Percentiles rank a stretch among this genome's conserved stretches.
These are phyloP conservation scores for Pagrus major DNA, from an alignment of 2,113 vertebrate species.

Conservation along the genomic window DNA sequence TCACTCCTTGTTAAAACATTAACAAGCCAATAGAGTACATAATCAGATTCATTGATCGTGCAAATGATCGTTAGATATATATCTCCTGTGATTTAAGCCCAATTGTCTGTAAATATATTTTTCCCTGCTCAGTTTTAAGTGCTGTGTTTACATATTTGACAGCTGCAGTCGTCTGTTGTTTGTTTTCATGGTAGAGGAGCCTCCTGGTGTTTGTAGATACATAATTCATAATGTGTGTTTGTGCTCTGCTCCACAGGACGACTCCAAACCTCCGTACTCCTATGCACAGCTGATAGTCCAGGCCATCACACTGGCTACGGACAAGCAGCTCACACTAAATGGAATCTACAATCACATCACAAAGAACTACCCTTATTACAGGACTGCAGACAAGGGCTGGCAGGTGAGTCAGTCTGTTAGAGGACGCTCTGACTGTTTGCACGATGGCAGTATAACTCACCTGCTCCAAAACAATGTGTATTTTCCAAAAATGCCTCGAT, in stretches of 20 bases:
- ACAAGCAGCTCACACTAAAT: constrained; percentile 97
- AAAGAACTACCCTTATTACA: constrained; percentile 97
- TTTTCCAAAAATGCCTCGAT: no score
- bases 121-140: not conserved
- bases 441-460: not conserved
- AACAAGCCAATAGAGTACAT: no score
- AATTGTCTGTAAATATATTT: no score
- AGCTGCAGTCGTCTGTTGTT: not conserved
- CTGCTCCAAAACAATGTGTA: not conserved
- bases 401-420: constrained; percentile 85
- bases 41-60: no score
- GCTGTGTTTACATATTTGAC: not conserved
- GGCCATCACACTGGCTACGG: constrained; percentile 94
- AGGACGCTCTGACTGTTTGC: not conserved
- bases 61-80: no score
- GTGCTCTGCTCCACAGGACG: constrained; percentile 85
- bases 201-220: not conserved
- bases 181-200: not conserved
- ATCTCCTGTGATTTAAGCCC: no score
- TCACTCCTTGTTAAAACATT: no score
- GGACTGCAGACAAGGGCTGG: constrained; percentile 99
- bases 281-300: constrained; percentile 98
- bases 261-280: constrained; percentile 98
- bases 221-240: not conserved
- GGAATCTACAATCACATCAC: constrained; percentile 97